Evolutionary conservation across 2,888 invertebrate species (phyloP), one percentile per base, ranked within the genome.

Genomic region (Baronia brevicornis): DNA sequence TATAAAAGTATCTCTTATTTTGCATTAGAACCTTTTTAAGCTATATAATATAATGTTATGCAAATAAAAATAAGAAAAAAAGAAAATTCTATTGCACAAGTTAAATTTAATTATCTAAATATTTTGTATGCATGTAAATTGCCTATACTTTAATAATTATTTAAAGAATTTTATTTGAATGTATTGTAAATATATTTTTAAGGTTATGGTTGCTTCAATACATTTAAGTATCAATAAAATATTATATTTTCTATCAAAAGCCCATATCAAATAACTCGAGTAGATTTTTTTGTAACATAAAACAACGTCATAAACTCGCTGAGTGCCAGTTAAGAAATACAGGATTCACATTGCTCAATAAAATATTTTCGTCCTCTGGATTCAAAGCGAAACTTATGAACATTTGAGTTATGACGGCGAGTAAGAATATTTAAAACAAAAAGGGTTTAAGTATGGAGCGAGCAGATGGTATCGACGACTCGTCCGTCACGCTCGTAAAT

Each of bases 401-500:
- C 66, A 70, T 78, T 78, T 82, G 79, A 84, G 77, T 82, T 78
- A 82, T 82, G 73, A 74, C 68, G 67, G 65, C 70, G 63, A 60
- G 63, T 64, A 56, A 64, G 69, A 68, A 74, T 64, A 72, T 68
- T 70, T 65, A 64, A 74, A 80, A 78, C 69, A 75, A 84, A 82
- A 84, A 82, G 72, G 69, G 63, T 72, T n/a, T 75, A 75, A 72
- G 75, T 78, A 78, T 66, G 73, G 68, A 43, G 58, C 57, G 61
- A 63, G 69, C 73, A 77, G 84, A 84, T 84, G 75, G 61, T 80
- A 84, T 84, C 84, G 75, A 70, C 70, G 71, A 66, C 61, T 66
- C 71, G 70, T 80, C 71, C 82, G 84, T 80, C 79, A 82, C 79
- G 84, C 74, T 77, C 77, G 70, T 82, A 82, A 82, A 80, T 80